These are phyloP conservation scores for Daphoenositta chrysoptera DNA, from an alignment of 2,113 vertebrate genomes.

Conservation along the genomic window DNA sequence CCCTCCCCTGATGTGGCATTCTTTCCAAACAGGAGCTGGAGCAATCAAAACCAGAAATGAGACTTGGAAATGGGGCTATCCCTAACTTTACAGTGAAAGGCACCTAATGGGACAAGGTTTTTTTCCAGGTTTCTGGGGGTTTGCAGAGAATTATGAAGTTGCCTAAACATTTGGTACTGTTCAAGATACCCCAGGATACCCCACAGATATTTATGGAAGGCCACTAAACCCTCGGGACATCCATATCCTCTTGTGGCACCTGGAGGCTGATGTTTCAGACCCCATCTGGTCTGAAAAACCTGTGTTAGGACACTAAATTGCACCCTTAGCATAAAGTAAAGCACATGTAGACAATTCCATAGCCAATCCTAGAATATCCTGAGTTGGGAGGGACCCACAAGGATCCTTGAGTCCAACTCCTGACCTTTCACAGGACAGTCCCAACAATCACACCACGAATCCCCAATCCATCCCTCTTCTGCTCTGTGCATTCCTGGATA, in stretches of 20 bases:
- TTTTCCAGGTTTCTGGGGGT: background rate
- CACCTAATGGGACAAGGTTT: background rate
- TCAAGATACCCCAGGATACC: background rate
- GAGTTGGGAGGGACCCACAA: background rate
- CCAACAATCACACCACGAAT: background rate
- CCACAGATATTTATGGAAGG: background rate
- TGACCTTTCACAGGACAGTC: background rate
- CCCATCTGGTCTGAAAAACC: background rate
- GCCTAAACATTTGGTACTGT: background rate
- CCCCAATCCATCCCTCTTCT: background rate
- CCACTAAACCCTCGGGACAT: background rate
- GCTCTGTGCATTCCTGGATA: background rate
- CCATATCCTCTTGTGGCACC: background rate
- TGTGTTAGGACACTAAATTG: background rate
- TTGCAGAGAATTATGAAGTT: background rate
- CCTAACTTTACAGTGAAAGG: background rate
- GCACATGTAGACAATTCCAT: background rate
- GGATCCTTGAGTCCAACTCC: rapidly evolving
- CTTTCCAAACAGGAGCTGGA: background rate
- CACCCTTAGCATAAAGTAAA: background rate
- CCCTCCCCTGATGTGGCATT: background rate
- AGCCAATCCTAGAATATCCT: background rate
- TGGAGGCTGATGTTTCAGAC: background rate
- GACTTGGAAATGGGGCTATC: background rate
- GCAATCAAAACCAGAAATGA: background rate